A percentile compares a stretch with the other conserved stretches of the same genome.
phyloP scores from a whole-genome alignment of 2,113 vertebrate genomes.

The Malurus cyaneus region DNA sequence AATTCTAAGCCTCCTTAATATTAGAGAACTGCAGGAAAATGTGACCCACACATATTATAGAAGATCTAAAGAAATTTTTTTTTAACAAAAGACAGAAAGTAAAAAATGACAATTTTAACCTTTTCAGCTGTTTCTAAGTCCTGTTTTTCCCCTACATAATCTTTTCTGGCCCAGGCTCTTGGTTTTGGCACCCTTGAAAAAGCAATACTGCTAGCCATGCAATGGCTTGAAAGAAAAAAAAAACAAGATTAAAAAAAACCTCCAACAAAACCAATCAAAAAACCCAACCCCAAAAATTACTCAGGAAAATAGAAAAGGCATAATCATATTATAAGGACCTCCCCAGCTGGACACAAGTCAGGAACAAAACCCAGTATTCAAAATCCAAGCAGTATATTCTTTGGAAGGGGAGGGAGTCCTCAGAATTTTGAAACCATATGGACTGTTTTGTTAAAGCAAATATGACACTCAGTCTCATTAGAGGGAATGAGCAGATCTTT shows the following conservation, averaged over 20 bases:
- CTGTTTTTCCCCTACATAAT: background rate
- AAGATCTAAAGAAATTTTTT: background rate
- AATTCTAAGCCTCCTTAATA: background rate
- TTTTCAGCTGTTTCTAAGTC: background rate
- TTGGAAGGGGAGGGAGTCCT: background rate
- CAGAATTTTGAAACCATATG: background rate
- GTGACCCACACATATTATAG: background rate
- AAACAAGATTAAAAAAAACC: background rate
- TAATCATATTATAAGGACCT: background rate
- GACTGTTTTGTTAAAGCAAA: background rate
- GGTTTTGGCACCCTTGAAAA: background rate
- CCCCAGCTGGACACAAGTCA: background rate
- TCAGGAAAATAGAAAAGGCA: background rate
- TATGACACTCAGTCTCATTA: background rate
- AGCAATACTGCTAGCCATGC: background rate
- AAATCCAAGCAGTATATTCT: background rate
- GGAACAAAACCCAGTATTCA: accelerated
- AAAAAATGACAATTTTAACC: background rate
- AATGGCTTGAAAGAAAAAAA: background rate
- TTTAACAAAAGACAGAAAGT: background rate
- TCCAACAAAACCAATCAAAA: background rate
- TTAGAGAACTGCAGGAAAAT: background rate
- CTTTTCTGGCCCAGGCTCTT: background rate
- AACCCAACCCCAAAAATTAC: accelerated
- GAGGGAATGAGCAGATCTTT: background rate